Conservation (phyloP, 2,888 invertebrate genomes). For the Brassicogethes aeneus region DNA sequence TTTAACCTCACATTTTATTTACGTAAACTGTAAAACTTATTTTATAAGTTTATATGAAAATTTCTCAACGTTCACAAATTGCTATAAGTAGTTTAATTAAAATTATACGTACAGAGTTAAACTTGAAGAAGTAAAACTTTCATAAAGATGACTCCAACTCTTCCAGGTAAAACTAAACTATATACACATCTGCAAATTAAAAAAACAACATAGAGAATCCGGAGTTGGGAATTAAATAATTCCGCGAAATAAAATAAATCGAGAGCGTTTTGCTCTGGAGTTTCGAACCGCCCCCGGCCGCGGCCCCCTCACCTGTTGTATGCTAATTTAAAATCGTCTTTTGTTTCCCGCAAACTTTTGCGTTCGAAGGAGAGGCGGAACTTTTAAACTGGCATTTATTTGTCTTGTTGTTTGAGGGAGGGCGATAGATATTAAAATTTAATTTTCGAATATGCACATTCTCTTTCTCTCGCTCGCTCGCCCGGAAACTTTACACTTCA, state of each 20-base stretch:
- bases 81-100: too few relatives aligned
- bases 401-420: slow-evolving; percentile 20
- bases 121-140: too few relatives aligned
- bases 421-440: slow-evolving; percentile 32
- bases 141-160: too few relatives aligned
- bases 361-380: slow-evolving; percentile 20
- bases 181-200: too few relatives aligned
- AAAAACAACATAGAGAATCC: too few relatives aligned
- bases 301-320: slow-evolving; percentile 27
- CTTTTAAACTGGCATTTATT: slow-evolving; percentile 27
- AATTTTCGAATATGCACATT: slow-evolving; percentile 18
- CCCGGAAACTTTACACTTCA: slow-evolving; percentile 21
- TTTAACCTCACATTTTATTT: too few relatives aligned
- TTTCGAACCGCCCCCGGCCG: background rate
- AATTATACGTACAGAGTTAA: too few relatives aligned
- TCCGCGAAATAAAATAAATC: background rate
- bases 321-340: slow-evolving; percentile 31
- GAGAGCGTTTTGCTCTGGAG: background rate
- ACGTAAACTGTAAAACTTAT: too few relatives aligned
- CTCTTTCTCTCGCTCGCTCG: background rate
- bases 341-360: slow-evolving; percentile 26
- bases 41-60: too few relatives aligned
- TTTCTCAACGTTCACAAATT: too few relatives aligned
- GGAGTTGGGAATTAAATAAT: background rate
- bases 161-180: too few relatives aligned